phyloP scores from a whole-genome alignment of 2,797 vertebrate species.

The Enteromius unitaeniatus region DNA sequence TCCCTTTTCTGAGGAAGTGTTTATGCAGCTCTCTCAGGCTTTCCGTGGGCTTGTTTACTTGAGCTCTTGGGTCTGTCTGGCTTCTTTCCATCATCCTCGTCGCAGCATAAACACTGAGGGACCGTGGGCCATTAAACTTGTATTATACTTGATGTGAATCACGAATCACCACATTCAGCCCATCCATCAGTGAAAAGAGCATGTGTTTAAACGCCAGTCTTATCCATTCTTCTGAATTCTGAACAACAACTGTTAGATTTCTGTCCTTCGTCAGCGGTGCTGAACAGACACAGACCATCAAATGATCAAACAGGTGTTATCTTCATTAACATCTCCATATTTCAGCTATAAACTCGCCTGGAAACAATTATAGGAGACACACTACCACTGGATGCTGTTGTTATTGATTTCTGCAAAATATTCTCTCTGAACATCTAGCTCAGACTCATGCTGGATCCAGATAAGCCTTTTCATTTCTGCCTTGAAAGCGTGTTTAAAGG shows the following conservation, averaged over 20 bases:
- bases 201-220: too few relatives aligned
- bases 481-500: not conserved
- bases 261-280: too few relatives aligned
- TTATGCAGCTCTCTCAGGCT: conserved; percentile 31
- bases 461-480: conserved; percentile 5
- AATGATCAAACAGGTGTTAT: too few relatives aligned
- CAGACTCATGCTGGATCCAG: not conserved
- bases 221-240: too few relatives aligned
- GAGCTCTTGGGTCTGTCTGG: not conserved
- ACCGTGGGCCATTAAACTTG: conserved; percentile 28
- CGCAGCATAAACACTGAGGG: conserved; percentile 5
- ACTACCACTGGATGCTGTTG: not conserved
- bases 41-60: conserved; percentile 38
- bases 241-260: too few relatives aligned
- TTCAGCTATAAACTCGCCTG: too few relatives aligned
- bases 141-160: conserved; percentile 17
- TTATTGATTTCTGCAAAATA: too few relatives aligned
- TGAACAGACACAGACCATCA: too few relatives aligned
- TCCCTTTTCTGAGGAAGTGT: conserved; percentile 20
- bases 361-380: not conserved
- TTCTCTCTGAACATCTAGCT: conserved; percentile 13
- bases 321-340: too few relatives aligned
- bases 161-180: not conserved
- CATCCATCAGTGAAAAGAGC: too few relatives aligned
- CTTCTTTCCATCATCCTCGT: conserved; percentile 4